These are phyloP conservation scores for Haliclystus octoradiatus DNA, from an alignment of 30 jellyfish, hydroid and myxozoan genomes.

Conservation along the genomic window DNA sequence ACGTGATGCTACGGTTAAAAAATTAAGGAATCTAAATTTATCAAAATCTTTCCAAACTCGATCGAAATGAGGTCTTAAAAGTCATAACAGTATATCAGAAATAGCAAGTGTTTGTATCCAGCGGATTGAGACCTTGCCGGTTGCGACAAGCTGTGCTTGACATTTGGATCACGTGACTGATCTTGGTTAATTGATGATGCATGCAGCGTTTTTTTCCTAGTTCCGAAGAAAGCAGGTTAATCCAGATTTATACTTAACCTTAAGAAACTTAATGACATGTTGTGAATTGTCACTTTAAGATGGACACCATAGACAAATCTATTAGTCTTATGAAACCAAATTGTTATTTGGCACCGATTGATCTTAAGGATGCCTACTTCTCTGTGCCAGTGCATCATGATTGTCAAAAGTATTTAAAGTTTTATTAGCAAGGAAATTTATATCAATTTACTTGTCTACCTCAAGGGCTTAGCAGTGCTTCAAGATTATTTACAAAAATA, in stretches of 20 bases:
- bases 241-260: constrained; percentile 12
- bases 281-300: constrained; percentile 12
- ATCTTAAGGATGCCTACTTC: constrained; percentile 8
- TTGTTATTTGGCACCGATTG: constrained; percentile 3
- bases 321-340: background rate
- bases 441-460: constrained; percentile 13
- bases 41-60: too few relatives aligned
- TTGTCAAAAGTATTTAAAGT: constrained; percentile 8
- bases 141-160: too few relatives aligned
- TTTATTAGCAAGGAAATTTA: background rate
- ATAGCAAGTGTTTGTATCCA: too few relatives aligned
- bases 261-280: constrained; percentile 8
- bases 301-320: constrained; percentile 4
- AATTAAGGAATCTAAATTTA: too few relatives aligned
- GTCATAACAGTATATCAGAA: too few relatives aligned
- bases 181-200: too few relatives aligned
- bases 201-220: constrained; percentile 8
- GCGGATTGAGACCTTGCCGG: too few relatives aligned
- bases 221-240: constrained; percentile 2
- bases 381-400: constrained; percentile 2
- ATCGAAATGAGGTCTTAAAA: too few relatives aligned
- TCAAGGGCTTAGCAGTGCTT: constrained; percentile 9
- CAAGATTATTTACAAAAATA: constrained; percentile 10
- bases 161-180: too few relatives aligned
- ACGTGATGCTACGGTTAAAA: too few relatives aligned